Conservation (phyloP, 2,113 vertebrate genomes). For the Oceanodroma tethys region DNA sequence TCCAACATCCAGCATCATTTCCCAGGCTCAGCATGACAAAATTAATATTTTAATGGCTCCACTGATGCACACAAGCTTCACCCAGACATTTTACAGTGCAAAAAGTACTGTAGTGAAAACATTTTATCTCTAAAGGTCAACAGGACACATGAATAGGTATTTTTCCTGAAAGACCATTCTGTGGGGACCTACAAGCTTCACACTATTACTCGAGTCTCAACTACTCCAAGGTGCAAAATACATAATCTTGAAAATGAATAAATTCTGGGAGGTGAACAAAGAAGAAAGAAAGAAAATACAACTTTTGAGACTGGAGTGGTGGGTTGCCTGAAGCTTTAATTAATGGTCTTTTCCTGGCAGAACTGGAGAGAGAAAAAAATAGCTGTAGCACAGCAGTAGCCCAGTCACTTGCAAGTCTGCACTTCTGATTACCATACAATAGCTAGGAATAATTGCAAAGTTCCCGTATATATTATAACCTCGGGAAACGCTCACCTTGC, state of each 20-base stretch:
- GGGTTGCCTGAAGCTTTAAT: not conserved
- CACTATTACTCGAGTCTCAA: not conserved
- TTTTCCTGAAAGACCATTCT: not conserved
- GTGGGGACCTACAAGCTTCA: not conserved
- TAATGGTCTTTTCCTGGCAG: not conserved
- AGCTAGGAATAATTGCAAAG: not conserved
- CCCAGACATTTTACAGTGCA: not conserved
- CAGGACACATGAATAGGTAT: fast-evolving
- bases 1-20: not conserved
- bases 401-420: not conserved
- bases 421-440: not conserved
- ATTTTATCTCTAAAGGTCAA: not conserved
- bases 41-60: not conserved
- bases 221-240: not conserved
- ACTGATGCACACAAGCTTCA: not conserved
- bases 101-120: not conserved
- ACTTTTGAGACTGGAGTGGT: not conserved
- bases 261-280: not conserved
- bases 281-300: not conserved
- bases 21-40: not conserved
- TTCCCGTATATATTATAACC: not conserved
- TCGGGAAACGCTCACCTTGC: not conserved
- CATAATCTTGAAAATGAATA: not conserved
- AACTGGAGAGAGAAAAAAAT: not conserved
- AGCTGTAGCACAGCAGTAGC: not conserved